Conservation (phyloP, 2,888 invertebrate species). For the Prenolepis imparis region DNA sequence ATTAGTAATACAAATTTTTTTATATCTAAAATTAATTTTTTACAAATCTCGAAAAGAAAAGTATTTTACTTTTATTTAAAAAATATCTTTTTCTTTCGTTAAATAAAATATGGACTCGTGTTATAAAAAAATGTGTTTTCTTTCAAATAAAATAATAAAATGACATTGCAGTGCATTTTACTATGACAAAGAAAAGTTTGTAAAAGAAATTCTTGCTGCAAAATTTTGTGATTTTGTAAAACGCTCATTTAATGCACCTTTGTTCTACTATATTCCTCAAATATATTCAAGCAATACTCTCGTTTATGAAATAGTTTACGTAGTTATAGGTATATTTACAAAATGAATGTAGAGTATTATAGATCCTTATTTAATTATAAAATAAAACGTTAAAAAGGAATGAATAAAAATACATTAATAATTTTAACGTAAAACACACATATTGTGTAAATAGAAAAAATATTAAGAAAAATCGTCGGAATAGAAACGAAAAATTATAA, state of each 20-base stretch:
- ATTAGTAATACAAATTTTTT: too few species aligned
- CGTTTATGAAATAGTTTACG: constrained; percentile 14
- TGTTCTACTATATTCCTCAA: constrained; percentile 6
- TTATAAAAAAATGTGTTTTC: constrained; percentile 9
- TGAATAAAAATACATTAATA: background rate
- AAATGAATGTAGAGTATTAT: constrained; percentile 3
- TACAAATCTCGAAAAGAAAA: too few species aligned
- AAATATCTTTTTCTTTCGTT: background rate
- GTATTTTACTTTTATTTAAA: background rate
- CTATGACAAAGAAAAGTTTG: constrained; percentile 24
- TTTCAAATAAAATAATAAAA: constrained; percentile 24
- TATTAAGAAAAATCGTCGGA: background rate
- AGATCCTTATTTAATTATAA: constrained; percentile 9
- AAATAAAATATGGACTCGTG: background rate
- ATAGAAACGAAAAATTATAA: background rate
- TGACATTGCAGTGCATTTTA: constrained; percentile 22
- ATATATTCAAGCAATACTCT: constrained; percentile 22
- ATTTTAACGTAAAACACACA: background rate
- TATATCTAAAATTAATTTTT: too few species aligned
- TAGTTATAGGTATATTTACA: constrained; percentile 21
- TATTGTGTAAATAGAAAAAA: background rate
- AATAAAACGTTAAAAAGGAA: constrained; percentile 15
- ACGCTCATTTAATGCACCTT: constrained; percentile 28
- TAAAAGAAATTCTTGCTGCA: constrained; percentile 22
- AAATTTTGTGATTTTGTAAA: constrained; percentile 32